Conservation (phyloP, 2,113 vertebrate species). For the Hippopotamus amphibius region DNA sequence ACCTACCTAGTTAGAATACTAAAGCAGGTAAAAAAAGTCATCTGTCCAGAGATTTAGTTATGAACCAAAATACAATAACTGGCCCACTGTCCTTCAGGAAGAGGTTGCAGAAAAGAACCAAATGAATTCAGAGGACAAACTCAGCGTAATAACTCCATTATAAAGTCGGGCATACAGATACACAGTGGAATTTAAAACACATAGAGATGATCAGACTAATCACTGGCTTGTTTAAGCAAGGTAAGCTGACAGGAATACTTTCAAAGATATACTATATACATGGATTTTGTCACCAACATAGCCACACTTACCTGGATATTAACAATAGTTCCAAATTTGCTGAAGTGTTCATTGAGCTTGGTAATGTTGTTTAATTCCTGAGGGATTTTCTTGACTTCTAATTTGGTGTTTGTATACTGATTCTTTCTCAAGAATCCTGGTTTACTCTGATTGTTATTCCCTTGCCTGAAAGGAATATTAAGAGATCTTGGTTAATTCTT, state of each 20-base stretch:
- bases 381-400: conserved; percentile 97
- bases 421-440: conserved; percentile 93
- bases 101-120: conserved; percentile 18
- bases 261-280: background rate
- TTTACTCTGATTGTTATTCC: conserved; percentile 95
- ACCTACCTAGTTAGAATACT: conserved; percentile 36
- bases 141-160: background rate
- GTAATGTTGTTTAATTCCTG: conserved; percentile 97
- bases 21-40: background rate
- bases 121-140: conserved; percentile 61
- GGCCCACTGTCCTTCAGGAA: background rate
- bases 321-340: conserved; percentile 98
- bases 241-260: background rate
- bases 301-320: conserved; percentile 95
- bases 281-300: background rate
- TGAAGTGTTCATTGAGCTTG: conserved; percentile 98
- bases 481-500: conserved; percentile 62
- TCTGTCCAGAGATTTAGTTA: background rate
- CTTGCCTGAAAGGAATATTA: conserved; percentile 87
- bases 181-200: background rate
- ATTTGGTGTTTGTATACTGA: conserved; percentile 96
- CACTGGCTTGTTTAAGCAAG: conserved; percentile 50
- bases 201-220: background rate
- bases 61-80: background rate
- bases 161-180: background rate